These are phyloP conservation scores for Halcyon malimbica DNA, from an alignment of 2,113 vertebrate genomes.

Conservation along the genomic window DNA sequence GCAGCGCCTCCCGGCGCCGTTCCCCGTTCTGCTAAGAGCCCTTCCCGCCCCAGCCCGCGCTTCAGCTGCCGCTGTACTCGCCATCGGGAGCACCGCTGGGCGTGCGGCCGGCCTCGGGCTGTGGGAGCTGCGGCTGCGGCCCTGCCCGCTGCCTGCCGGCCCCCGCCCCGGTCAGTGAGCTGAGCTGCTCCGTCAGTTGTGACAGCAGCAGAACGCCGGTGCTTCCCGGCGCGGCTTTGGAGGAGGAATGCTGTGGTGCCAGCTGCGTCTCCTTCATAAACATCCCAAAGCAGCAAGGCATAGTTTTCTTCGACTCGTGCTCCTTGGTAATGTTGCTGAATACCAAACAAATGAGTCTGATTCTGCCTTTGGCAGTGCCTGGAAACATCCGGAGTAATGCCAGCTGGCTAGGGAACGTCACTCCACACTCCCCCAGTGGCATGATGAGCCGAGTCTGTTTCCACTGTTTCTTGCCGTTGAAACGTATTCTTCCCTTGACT, in stretches of 20 bases:
- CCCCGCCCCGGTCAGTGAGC: not conserved
- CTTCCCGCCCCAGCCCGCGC: accelerated
- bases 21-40: no score
- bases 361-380: not conserved
- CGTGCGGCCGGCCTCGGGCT: no score
- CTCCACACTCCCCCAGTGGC: not conserved
- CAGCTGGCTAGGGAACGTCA: not conserved
- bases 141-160: no score
- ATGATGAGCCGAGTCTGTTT: not conserved
- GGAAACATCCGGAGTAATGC: not conserved
- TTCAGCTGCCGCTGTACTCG: not conserved
- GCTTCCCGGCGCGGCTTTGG: not conserved
- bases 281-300: not conserved
- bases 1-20: accelerated
- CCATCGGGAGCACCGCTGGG: no score
- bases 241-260: no score
- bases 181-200: not conserved
- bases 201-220: no score
- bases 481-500: not conserved
- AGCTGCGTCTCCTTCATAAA: not conserved
- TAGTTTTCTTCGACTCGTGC: not conserved
- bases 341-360: not conserved
- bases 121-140: no score
- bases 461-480: not conserved
- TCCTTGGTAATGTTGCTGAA: not conserved